A percentile compares a stretch with the other conserved stretches of the same genome.
These are phyloP conservation scores for Trissonchulus latispiculum DNA, from an alignment of 2,888 invertebrate species.

Conservation along the genomic window DNA sequence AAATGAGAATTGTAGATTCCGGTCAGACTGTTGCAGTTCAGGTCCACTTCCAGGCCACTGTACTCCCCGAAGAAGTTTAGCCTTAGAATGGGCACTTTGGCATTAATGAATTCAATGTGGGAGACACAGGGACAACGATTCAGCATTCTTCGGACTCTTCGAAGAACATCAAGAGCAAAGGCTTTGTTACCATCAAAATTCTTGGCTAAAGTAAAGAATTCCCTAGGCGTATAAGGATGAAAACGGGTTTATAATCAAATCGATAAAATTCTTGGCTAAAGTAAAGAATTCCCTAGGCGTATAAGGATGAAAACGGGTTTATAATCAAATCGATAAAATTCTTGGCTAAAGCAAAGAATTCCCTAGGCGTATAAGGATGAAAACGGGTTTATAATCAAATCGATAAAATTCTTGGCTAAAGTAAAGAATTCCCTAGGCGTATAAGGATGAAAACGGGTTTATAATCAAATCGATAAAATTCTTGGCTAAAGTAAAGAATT, in stretches of 20 bases:
- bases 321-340: too few relatives aligned
- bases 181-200: neutral
- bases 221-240: neutral
- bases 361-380: too few relatives aligned
- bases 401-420: too few relatives aligned
- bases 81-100: conserved; percentile 29
- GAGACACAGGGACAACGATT: neutral
- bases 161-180: neutral
- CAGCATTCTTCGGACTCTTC: neutral
- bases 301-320: too few relatives aligned
- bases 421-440: too few relatives aligned
- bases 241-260: neutral
- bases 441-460: too few relatives aligned
- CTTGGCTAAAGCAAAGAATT: too few relatives aligned
- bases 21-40: conserved; percentile 40
- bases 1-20: conserved; percentile 42
- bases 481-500: too few relatives aligned
- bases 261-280: too few relatives aligned
- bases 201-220: neutral
- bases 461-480: too few relatives aligned
- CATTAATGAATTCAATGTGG: conserved; percentile 24
- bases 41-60: conserved; percentile 32
- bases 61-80: neutral
- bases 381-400: too few relatives aligned
- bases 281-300: too few relatives aligned